Conservation (phyloP, 2,113 vertebrate genomes). For the Oenanthe oenanthe region DNA sequence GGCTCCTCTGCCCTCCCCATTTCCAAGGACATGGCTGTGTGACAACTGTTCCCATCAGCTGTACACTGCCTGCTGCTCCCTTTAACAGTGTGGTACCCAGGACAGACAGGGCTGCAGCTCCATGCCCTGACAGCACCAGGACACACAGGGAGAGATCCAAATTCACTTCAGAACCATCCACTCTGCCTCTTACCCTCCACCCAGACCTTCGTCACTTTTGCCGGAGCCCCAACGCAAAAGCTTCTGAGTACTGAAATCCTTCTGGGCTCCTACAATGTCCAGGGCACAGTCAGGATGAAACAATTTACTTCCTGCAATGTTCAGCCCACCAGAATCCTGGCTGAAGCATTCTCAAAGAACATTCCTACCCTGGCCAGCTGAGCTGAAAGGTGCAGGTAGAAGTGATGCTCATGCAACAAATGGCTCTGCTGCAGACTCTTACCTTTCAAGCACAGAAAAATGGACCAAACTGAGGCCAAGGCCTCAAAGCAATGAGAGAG, state of each 20-base stretch:
- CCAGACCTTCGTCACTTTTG: neutral
- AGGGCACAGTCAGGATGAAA: neutral
- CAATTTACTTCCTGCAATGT: neutral
- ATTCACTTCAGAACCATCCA: neutral
- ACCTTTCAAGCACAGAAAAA: neutral
- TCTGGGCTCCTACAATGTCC: rapidly evolving
- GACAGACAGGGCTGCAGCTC: neutral
- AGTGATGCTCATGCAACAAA: too few species aligned
- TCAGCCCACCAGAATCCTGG: neutral
- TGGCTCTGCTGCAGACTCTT: too few species aligned
- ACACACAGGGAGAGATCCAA: neutral
- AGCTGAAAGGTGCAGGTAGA: neutral
- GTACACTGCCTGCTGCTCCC: neutral
- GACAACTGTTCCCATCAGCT: neutral
- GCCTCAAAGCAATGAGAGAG: neutral
- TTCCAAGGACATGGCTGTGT: rapidly evolving
- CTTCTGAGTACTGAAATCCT: neutral
- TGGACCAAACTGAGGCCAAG: neutral
- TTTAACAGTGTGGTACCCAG: neutral
- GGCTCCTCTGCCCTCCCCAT: neutral
- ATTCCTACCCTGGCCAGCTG: neutral
- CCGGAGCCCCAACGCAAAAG: neutral
- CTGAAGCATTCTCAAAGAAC: neutral
- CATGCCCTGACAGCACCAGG: neutral
- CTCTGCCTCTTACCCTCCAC: neutral